Evolutionary conservation across 1,140 invertebrate genomes (phyloP).

Genomic region (Teleogryllus occipitalis): DNA sequence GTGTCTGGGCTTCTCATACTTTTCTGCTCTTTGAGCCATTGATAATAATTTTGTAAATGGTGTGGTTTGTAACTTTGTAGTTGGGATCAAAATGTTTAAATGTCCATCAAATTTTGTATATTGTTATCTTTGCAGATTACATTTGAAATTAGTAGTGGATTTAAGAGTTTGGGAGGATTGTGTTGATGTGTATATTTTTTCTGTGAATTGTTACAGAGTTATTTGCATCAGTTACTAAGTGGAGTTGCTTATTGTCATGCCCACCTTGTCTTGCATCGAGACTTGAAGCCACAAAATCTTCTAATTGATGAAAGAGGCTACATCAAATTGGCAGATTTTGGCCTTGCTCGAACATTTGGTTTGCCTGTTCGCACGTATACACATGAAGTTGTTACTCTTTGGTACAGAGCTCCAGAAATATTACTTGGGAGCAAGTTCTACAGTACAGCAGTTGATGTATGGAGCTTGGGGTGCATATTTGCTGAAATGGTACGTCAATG

Average conservation of each 20-base stretch:
- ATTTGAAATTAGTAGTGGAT: too few relatives aligned
- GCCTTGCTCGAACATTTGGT: conserved; percentile 72
- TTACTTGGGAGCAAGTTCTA: conserved; percentile 85
- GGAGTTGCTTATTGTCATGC: conserved; percentile 90
- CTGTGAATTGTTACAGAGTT: conserved; percentile 52
- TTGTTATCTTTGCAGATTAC: too few relatives aligned
- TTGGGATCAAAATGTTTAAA: too few relatives aligned
- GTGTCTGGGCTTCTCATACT: too few relatives aligned
- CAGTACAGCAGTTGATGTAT: conserved; percentile 83
- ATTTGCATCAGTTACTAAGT: conserved; percentile 81
- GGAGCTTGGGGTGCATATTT: conserved; percentile 94
- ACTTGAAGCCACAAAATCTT: conserved; percentile 88
- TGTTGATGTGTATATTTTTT: too few relatives aligned
- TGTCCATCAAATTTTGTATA: too few relatives aligned
- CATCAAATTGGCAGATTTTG: conserved; percentile 89
- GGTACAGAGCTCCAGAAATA: conserved; percentile 95
- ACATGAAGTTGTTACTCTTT: conserved; percentile 92
- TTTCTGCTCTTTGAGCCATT: too few relatives aligned
- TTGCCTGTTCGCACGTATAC: conserved; percentile 79
- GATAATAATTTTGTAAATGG: too few relatives aligned
- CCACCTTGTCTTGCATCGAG: conserved; percentile 76
- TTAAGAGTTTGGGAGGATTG: too few relatives aligned
- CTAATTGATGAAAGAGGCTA: conserved; percentile 67
- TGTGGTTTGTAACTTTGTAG: too few relatives aligned
- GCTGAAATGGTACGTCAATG: conserved; percentile 70